Evolutionary conservation across 2,113 vertebrate species (phyloP), one percentile per base, ranked within the genome.

Genomic region (Struthio camelus): DNA sequence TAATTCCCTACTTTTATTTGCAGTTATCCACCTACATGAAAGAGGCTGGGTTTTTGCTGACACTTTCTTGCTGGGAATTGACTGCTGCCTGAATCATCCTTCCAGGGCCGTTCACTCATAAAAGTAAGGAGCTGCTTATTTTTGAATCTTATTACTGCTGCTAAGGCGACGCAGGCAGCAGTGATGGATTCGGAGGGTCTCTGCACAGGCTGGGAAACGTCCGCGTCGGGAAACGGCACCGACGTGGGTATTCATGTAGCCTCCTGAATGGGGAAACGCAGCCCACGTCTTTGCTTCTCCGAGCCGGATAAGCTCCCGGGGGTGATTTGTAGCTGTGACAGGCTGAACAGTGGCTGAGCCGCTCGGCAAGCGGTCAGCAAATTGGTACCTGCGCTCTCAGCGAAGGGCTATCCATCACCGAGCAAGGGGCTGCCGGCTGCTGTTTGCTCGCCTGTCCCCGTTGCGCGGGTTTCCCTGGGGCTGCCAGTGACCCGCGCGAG

Each of bases 351-450:
- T 96, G 95, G 96, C 95, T 89, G 96, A 92, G 96, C 56, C 6
- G 50, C 90, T 67, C 93, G 93, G 94, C 93, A 97, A 97, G 97
- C 93, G 89, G 94, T 81, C 94, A 96, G 95, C 96, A 97, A 97
- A 97, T 96, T 96, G 95, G 94, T 95, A 94, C 80, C 80, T 78
- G n/a, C 5, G 67, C 93, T 95, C 67, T 79, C 51, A 58, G 88
- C 67, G 23, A 2, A 81, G 30, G 2, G 61, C 80, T 84, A 95
- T 95, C 85, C 81, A 88, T 97, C 96, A 91, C 1, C 0, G 23
- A 38, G 48, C 80, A 80, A 65, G 56, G 87, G 83, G 77, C 58
- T 10, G 10, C 87, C 77, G 83, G 77, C 58, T 10, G 10, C 87
- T 73, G 48, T 42, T 28, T 6, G 42, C 19, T 50, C 70, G 75